Conservation (phyloP, 2,113 vertebrate genomes). For the Hyaena hyaena region DNA sequence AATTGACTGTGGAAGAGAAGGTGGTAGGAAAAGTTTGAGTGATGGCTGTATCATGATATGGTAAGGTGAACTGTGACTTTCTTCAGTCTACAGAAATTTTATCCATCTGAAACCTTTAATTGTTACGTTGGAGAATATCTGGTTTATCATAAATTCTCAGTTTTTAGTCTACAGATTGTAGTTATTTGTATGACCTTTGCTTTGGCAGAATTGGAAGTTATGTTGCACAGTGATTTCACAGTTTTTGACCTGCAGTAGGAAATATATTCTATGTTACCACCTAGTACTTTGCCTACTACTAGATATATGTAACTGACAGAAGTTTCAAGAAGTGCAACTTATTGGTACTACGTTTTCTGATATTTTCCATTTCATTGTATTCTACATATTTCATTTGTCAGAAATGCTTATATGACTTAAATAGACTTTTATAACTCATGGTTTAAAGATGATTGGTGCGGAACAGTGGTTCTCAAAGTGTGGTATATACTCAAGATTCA, state of each 20-base stretch:
- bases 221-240: not conserved
- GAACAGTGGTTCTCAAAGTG: constrained; percentile 21
- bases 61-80: not conserved
- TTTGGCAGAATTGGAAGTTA: constrained; percentile 5
- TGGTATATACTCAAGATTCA: not conserved
- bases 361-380: not conserved
- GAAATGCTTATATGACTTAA: not conserved
- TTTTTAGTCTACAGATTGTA: not conserved
- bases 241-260: not conserved
- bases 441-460: constrained; percentile 3
- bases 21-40: not conserved
- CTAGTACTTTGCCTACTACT: not conserved
- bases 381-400: not conserved
- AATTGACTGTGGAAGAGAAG: not conserved
- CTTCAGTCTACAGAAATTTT: not conserved
- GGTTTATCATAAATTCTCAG: not conserved
- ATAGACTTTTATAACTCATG: not conserved
- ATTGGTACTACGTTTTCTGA: not conserved
- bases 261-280: not conserved
- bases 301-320: not conserved
- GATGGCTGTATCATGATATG: not conserved
- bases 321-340: constrained; percentile 39
- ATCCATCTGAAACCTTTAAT: constrained; percentile 5
- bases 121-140: not conserved
- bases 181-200: not conserved